Evolutionary conservation across 2,113 vertebrate species (phyloP), one percentile per base, ranked within the genome.

Genomic region (Grammomys surdaster): DNA sequence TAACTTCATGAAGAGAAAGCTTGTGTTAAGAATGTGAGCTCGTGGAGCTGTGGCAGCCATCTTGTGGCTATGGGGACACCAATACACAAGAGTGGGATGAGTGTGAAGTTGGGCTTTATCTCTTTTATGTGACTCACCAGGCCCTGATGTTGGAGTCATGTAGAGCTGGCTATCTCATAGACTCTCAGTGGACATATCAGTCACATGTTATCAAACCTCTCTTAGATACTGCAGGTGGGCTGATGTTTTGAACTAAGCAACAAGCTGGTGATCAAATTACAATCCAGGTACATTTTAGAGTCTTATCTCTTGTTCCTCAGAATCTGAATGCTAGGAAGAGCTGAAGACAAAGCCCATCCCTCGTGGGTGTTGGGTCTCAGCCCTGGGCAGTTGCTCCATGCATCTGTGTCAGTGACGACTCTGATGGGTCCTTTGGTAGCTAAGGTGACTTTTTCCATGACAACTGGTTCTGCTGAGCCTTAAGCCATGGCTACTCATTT

Each of bases 351-450:
- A 24, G 28, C 40, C 20, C 0, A 1, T 1, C 69, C 67, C 60
- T 4, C 0, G 0, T 10, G n/a, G 40, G n/a, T 0, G 4, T 82
- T 1, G 56, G 24, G 33, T 48, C 72, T n/a, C 76, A 33, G 54
- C 17, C 3, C 8, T 8, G 33, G 17, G 22, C 33, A 33, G 31
- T 13, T 5, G 14, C 58, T 58, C 51, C 54, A 26, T 28, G 65
- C 65, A 6, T 33, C 65, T 14, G 16, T 5, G 4, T 0, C 2
- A 3, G 48, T 46, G 70, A 22, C 11, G 19, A 19, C 28, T 72
- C 63, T 51, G 5, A 10, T 17, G 48, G n/a, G 3, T 19, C 31
- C 46, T 75, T 16, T 51, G 43, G 12, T 70, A 46, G 46, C 46
- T 51, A 33, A n/a, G 43, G 43, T 72, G 84, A 54, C 20, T 26